Base-by-base conservation (phyloP, 2,888 invertebrate species). In the Escarpia spicata region DNA sequence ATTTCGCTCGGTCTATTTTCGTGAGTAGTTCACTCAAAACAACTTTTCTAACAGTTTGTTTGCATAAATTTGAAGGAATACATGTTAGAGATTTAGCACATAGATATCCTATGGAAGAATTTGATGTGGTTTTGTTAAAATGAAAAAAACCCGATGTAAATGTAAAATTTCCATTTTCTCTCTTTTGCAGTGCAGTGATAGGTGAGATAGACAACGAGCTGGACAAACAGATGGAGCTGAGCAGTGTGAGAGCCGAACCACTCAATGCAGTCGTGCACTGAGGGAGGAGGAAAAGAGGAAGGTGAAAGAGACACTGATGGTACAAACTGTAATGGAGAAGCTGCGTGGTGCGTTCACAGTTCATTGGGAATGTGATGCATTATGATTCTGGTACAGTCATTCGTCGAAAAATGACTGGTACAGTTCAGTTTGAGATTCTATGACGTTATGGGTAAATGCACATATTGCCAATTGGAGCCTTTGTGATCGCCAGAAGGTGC, bases 191-290 rank as follows among this genome's bases (percentile, higher is more conserved):
- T 45, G 97, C 97, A 90, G 96, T 97, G 19, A 96, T 97, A 94
- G 97, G 97, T 37, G 97, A 97, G 95, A 95, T 97, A 58, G 97
- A 97, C 95, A 97, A 97, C 94, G 97, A 97, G 91, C 95, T 97
- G 90, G 97, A 97, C 95, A 96, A 96, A 92, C 95, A 96, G 75
- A 94, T 97, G 93, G 97, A 97, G 95, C 96, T 97, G 93, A 95
- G 96, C n/a, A 97, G 96, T 92, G 96, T 97, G 93, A 96, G 97
- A 94, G 97, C 97, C 19, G 97, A 97, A 92, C 97, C 97, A 31
- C 95, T 97, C 26, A 96, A 95, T 91, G 95, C 96, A 19, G 96
- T 97, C 90, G 93, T 95, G 8, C 96, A 96, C 93, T 96, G 95
- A 96, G 37, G 43, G 60, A 75, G 75, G n/a, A 75, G 75, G 75